Percentiles rank a stretch among this genome's conserved stretches.
Evolutionary conservation across 2,797 vertebrate species (phyloP).

Genomic region (Spea hammondii): DNA sequence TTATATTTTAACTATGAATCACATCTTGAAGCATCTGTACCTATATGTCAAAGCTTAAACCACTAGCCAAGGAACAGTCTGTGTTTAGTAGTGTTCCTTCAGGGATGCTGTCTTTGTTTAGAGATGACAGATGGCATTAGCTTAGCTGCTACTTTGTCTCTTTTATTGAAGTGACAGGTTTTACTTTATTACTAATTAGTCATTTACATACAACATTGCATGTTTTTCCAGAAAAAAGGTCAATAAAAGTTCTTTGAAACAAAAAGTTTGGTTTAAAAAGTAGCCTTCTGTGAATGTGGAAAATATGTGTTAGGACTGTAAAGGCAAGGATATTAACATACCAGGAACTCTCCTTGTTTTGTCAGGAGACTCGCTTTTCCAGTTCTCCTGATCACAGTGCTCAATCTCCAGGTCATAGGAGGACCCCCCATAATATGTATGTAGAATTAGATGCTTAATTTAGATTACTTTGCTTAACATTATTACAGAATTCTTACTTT

Average conservation of each 20-base stretch:
- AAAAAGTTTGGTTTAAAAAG: slow-evolving; percentile 15
- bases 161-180: slow-evolving; percentile 38
- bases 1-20: background rate
- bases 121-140: slow-evolving; percentile 49
- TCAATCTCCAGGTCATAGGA: too few species aligned
- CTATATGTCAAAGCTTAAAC: slow-evolving; percentile 23
- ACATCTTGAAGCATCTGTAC: slow-evolving; percentile 9
- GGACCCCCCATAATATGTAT: too few species aligned
- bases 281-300: background rate
- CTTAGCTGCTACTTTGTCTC: slow-evolving; percentile 47
- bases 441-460: too few species aligned
- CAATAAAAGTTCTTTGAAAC: slow-evolving; percentile 25
- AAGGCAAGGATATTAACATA: background rate
- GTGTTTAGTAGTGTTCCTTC: slow-evolving; percentile 29
- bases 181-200: slow-evolving; percentile 47
- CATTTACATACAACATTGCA: slow-evolving; percentile 36
- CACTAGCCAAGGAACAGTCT: slow-evolving; percentile 10
- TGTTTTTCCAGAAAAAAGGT: slow-evolving; percentile 24
- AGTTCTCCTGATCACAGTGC: too few species aligned
- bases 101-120: slow-evolving; percentile 36
- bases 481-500: too few species aligned
- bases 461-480: too few species aligned
- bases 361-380: too few species aligned
- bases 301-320: too few species aligned
- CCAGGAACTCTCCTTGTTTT: too few species aligned